Evolutionary conservation across 2,113 vertebrate genomes (phyloP).

Genomic region (Progne subis): DNA sequence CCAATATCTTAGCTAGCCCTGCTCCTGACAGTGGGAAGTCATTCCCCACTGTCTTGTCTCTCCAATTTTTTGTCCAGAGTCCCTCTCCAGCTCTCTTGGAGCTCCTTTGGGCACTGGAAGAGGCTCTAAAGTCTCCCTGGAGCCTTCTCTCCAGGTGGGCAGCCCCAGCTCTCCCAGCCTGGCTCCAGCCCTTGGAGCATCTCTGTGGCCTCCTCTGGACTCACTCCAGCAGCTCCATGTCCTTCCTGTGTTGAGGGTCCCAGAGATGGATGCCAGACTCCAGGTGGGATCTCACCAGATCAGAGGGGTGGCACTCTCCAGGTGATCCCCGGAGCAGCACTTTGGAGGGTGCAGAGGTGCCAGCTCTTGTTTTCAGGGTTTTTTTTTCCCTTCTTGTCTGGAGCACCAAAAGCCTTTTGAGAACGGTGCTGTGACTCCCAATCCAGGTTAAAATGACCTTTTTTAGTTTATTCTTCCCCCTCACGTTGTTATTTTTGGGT

Average conservation of each 20-base stretch:
- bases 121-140: rapidly evolving
- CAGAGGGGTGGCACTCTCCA: background rate
- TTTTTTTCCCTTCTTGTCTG: background rate
- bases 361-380: background rate
- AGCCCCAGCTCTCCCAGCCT: background rate
- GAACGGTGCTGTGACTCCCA: background rate
- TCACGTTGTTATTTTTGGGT: background rate
- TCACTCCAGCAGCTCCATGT: background rate
- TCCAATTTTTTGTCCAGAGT: rapidly evolving
- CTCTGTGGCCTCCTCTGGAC: background rate
- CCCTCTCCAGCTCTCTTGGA: background rate
- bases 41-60: rapidly evolving
- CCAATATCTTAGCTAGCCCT: background rate
- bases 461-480: background rate
- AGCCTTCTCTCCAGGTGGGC: background rate
- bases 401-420: background rate
- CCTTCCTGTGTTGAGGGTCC: background rate
- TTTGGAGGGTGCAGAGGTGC: background rate
- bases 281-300: background rate
- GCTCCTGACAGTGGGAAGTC: no score
- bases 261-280: background rate
- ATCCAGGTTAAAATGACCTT: background rate
- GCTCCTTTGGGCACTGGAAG: rapidly evolving
- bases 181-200: background rate
- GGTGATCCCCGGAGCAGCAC: background rate